phyloP scores from a whole-genome alignment of 1,140 invertebrate species.

The Aphelenchoides avenae region DNA sequence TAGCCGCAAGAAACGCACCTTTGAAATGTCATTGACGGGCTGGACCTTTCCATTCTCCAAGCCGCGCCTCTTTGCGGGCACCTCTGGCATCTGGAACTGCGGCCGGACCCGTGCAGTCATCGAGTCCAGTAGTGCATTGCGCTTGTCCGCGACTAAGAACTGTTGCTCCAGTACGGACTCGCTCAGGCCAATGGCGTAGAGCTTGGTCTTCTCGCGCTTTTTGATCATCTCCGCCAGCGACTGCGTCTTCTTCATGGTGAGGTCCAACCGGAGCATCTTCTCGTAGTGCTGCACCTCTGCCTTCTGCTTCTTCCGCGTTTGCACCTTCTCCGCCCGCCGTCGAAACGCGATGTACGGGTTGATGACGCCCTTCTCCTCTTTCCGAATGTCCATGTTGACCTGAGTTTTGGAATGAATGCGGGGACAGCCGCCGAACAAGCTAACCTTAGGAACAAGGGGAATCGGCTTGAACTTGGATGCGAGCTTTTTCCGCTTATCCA shows the following conservation, averaged over 20 bases:
- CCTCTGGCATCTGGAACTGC: no score
- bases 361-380: conserved; percentile 23
- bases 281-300: conserved; percentile 31
- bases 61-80: no score
- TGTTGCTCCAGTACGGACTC: conserved; percentile 17
- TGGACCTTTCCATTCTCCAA: no score
- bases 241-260: conserved; percentile 27
- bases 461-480: no score
- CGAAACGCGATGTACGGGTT: conserved; percentile 46
- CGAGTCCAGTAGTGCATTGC: no score
- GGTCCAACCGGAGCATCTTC: conserved; percentile 32
- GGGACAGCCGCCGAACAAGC: conserved; percentile 1
- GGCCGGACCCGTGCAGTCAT: no score
- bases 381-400: not conserved
- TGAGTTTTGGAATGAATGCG: conserved; percentile 1
- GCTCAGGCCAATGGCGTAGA: conserved; percentile 19
- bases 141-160: conserved; percentile 8
- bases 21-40: no score
- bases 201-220: conserved; percentile 25
- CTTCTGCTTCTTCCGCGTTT: conserved; percentile 44
- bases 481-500: conserved; percentile 40
- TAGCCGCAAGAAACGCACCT: no score
- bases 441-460: no score
- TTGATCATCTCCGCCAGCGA: conserved; percentile 8
- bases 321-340: conserved; percentile 38